Evolutionary conservation across 2,113 vertebrate species (phyloP).

Genomic region (Malurus cyaneus): DNA sequence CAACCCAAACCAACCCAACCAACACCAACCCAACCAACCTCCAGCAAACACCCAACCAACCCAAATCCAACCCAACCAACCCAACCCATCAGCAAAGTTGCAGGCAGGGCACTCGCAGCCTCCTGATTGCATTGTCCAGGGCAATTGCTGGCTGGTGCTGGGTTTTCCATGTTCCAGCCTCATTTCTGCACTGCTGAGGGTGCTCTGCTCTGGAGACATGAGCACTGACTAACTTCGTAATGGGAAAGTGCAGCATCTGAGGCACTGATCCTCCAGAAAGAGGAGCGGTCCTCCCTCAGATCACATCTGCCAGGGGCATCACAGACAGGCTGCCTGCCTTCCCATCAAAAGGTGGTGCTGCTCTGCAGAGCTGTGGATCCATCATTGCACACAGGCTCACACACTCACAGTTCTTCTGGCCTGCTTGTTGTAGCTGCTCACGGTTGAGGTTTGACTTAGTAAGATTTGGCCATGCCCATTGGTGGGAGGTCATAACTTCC

Average conservation of each 20-base stretch:
- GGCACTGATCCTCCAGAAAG: not conserved
- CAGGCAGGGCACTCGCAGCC: not conserved
- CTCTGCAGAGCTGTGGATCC: not conserved
- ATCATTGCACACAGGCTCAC: not conserved
- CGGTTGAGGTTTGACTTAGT: not conserved
- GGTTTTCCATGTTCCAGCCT: not conserved
- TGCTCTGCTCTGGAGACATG: not conserved
- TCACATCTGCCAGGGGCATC: not conserved
- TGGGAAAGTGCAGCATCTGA: not conserved
- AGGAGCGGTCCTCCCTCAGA: not conserved
- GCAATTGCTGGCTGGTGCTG: not conserved
- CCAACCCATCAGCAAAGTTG: not conserved
- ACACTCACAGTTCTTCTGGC: not conserved
- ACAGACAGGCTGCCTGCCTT: not conserved
- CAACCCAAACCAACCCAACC: too few relatives aligned
- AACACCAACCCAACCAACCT: too few relatives aligned
- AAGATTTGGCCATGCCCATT: not conserved
- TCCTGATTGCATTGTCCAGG: not conserved
- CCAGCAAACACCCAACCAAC: too few relatives aligned
- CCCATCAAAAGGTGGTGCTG: rapidly evolving
- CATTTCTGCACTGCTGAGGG: not conserved
- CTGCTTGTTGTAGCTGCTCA: not conserved
- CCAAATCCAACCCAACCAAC: too few relatives aligned
- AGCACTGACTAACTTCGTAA: not conserved
- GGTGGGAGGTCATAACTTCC: not conserved